Evolutionary conservation across 2,797 vertebrate genomes (phyloP).

Genomic region (Pipistrellus nathusii): DNA sequence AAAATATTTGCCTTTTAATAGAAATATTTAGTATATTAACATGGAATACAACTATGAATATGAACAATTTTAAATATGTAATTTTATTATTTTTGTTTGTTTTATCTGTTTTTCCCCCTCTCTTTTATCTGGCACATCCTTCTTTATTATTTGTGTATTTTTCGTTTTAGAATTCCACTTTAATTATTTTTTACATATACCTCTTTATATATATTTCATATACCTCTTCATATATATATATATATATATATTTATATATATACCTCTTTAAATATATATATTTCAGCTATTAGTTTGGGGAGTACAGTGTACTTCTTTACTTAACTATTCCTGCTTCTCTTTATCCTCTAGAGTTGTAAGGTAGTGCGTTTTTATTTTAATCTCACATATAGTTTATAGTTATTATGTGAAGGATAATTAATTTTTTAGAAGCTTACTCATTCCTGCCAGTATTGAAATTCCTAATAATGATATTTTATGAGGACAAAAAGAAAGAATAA

Average conservation of each 20-base stretch:
- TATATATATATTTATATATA: not conserved
- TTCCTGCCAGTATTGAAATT: not conserved
- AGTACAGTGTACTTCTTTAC: not conserved
- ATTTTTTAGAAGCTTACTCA: not conserved
- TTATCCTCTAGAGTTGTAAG: not conserved
- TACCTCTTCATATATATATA: too few species aligned
- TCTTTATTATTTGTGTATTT: not conserved
- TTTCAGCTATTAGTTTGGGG: not conserved
- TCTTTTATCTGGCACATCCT: not conserved
- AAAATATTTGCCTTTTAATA: not conserved
- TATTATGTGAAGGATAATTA: not conserved
- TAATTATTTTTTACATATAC: not conserved
- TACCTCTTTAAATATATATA: not conserved
- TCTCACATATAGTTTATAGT: not conserved
- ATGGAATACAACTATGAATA: not conserved
- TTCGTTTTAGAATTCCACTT: not conserved
- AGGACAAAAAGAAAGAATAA: not conserved
- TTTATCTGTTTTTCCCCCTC: not conserved
- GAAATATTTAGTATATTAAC: not conserved
- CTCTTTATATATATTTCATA: not conserved
- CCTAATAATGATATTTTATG: not conserved
- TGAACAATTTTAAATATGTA: not conserved
- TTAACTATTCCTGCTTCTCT: not conserved
- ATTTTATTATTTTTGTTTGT: not conserved
- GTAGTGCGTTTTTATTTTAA: not conserved